A percentile compares a stretch with the other conserved stretches of the same genome.
These are phyloP conservation scores for Acrossocheilus fasciatus DNA, from an alignment of 2,797 vertebrate genomes.

Conservation along the genomic window DNA sequence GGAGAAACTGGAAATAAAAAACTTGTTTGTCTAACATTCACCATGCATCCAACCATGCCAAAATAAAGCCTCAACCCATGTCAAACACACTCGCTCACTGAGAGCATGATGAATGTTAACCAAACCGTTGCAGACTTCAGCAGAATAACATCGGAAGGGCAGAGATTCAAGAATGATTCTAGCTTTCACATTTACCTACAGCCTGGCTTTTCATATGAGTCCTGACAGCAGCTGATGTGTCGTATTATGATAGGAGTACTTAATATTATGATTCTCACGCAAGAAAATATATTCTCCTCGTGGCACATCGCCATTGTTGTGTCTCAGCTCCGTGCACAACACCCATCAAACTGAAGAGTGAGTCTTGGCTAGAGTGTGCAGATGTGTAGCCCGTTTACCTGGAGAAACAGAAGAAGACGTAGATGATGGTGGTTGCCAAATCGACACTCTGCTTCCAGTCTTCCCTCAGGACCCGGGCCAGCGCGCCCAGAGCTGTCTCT, in stretches of 20 bases:
- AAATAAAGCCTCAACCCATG: constrained; percentile 67
- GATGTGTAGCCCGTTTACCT: constrained; percentile 77
- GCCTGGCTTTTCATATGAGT: constrained; percentile 60
- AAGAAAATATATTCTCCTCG: constrained; percentile 64
- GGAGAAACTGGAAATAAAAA: constrained; percentile 83
- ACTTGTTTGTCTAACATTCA: constrained; percentile 34
- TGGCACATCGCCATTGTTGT: constrained; percentile 57
- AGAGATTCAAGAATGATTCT: constrained; percentile 67
- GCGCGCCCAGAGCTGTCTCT: constrained; percentile 88
- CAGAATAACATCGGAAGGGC: constrained; percentile 64
- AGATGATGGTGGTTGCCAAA: constrained; percentile 93
- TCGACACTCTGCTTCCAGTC: constrained; percentile 95
- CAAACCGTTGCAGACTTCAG: constrained; percentile 66
- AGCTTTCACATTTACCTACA: constrained; percentile 62
- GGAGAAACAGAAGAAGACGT: constrained; percentile 94
- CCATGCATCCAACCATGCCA: constrained; percentile 56
- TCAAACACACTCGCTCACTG: constrained; percentile 64
- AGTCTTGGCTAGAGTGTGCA: constrained; percentile 23
- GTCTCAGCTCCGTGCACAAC: constrained; percentile 21
- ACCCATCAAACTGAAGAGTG: constrained; percentile 57
- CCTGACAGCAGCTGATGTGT: constrained; percentile 71
- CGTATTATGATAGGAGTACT: constrained; percentile 69
- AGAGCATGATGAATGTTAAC: constrained; percentile 66
- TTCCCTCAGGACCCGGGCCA: constrained; percentile 91
- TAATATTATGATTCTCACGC: constrained; percentile 62